Conservation (phyloP, 2,888 invertebrate species). For the Drosophila buzzatii region DNA sequence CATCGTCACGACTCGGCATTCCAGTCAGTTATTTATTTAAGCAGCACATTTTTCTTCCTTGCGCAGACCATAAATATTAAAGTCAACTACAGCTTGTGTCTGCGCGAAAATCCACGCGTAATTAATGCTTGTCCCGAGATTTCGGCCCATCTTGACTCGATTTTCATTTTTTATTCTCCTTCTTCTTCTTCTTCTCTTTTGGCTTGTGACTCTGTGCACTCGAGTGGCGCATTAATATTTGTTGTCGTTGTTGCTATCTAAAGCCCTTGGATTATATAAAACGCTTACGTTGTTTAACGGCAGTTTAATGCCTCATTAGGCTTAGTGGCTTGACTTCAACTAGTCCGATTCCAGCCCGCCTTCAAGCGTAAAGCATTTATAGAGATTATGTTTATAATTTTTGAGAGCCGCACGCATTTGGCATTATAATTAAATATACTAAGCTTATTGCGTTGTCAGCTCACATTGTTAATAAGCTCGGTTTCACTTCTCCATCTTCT, state of each 20-base stretch:
- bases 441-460: neutral
- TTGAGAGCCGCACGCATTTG: constrained; percentile 7
- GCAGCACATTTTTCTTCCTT: constrained; percentile 47
- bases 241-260: constrained; percentile 38
- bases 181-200: neutral
- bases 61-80: constrained; percentile 71
- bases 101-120: constrained; percentile 62
- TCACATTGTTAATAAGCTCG: neutral
- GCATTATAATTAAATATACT: neutral
- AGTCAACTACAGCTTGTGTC: constrained; percentile 64
- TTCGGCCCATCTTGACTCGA: constrained; percentile 11
- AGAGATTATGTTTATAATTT: constrained; percentile 26
- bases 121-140: constrained; percentile 70
- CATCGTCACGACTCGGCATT: constrained; percentile 30
- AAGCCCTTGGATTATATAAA: constrained; percentile 56
- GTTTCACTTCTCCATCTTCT: neutral
- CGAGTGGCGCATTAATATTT: constrained; percentile 60
- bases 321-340: constrained; percentile 38
- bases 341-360: constrained; percentile 4
- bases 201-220: constrained; percentile 47
- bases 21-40: constrained; percentile 69
- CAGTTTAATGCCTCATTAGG: constrained; percentile 66
- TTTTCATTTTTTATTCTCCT: neutral
- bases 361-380: constrained; percentile 8
- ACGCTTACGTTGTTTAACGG: constrained; percentile 59